Percentiles rank a stretch among this genome's conserved stretches.
Conservation (phyloP, 2,113 vertebrate genomes). For the Podarcis muralis region DNA sequence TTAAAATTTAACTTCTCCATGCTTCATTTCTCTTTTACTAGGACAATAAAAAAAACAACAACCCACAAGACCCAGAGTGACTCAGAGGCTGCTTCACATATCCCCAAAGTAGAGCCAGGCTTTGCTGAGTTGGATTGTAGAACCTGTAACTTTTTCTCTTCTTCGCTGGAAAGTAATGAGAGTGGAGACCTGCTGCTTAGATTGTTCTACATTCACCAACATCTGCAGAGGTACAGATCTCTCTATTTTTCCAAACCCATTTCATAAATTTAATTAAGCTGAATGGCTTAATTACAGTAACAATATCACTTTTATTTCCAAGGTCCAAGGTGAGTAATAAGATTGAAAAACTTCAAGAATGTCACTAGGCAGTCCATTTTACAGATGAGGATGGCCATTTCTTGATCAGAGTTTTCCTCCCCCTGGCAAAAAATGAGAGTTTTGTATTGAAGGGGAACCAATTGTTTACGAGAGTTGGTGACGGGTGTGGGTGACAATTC, state of each 20-base stretch:
- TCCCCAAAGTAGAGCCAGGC: neutral
- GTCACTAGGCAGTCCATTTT: neutral
- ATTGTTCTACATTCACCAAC: neutral
- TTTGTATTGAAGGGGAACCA: neutral
- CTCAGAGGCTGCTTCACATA: neutral
- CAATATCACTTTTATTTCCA: neutral
- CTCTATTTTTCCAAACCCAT: neutral
- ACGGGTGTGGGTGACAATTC: neutral
- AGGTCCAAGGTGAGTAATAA: neutral
- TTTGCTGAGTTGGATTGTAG: neutral
- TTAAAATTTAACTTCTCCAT: conserved; percentile 32
- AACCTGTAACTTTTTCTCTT: neutral
- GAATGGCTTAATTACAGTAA: neutral
- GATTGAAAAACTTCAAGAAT: neutral
- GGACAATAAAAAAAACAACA: neutral
- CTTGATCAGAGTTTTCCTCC: no score
- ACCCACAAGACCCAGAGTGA: neutral
- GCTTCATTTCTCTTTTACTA: conserved; percentile 31
- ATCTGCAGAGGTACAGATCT: neutral
- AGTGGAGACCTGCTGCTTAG: neutral
- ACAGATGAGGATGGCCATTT: neutral
- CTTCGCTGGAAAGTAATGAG: no score
- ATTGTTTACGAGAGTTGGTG: neutral
- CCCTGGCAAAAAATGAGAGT: neutral
- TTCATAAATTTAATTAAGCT: no score